Evolutionary conservation across 2,113 vertebrate species (phyloP).

Genomic region (Cavia aperea): DNA sequence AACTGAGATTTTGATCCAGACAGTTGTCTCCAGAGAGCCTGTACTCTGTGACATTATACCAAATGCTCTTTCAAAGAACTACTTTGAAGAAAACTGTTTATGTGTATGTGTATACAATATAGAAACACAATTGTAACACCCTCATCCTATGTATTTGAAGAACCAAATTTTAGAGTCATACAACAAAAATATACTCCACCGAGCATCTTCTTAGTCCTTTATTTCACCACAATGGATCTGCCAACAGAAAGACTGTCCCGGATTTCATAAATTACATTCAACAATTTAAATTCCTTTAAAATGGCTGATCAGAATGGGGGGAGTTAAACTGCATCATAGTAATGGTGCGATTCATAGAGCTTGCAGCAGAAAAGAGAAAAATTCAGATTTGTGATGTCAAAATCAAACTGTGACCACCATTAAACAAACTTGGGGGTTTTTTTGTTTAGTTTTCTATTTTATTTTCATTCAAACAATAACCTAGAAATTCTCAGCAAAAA

Average conservation of each 20-base stretch:
- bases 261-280: background rate
- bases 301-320: background rate
- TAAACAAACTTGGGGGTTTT: slow-evolving; percentile 7
- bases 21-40: background rate
- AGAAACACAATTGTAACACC: background rate
- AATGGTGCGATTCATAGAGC: slow-evolving; percentile 7
- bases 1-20: slow-evolving; percentile 1
- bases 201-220: background rate
- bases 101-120: background rate
- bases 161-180: slow-evolving; percentile 13
- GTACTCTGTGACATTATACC: background rate
- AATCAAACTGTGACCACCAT: slow-evolving; percentile 12
- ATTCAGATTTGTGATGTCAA: slow-evolving; percentile 36
- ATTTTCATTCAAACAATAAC: slow-evolving; percentile 16
- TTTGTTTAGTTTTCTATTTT: background rate
- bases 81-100: background rate
- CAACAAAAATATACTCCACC: background rate
- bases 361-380: slow-evolving; percentile 17
- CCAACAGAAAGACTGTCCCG: background rate
- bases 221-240: background rate
- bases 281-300: slow-evolving; percentile 16
- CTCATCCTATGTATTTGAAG: background rate
- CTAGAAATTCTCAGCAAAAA: slow-evolving; percentile 4
- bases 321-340: background rate
- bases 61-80: background rate